Evolutionary conservation across 2,113 vertebrate genomes (phyloP), one percentile per base, ranked within the genome.

Genomic region (Ancistrus triradiatus): DNA sequence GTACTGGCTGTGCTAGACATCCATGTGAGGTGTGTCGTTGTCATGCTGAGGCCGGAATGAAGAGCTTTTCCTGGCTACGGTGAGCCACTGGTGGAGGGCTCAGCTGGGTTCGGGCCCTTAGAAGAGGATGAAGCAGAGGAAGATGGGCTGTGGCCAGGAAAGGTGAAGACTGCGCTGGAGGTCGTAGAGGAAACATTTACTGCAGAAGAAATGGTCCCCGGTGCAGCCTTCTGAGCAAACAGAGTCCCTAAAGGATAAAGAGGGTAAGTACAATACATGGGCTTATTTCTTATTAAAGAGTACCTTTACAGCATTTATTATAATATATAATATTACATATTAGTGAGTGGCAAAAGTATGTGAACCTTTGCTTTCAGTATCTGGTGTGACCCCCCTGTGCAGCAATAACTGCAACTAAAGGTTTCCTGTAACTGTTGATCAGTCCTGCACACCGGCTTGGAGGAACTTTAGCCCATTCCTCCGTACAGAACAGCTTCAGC

Each of bases 141-240:
- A 65, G 81, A 11, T 31, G 86, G 87, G 78, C 88, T 89, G 76
- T 80, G 85, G 83, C 75, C 84, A 67, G 83, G 83, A 66, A 87
- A 86, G 58, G 73, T 70, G 59, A 82, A 87, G 78, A 74, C 77
- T 3, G 74, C 40, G 68, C 80, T 82, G 65, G 84, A 68, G 57
- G 77, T 81, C 69, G 78, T 76, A 13, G 79, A 69, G 43, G 86
- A 73, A 18, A 59, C 78, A 17, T 80, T 74, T 15, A 63, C 44
- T 47, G 78, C 68, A 47, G 76, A 65, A 1, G 80, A 73, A 35
- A 75, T 40, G 1, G 76, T 49, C 11, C 58, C 82, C 1, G 65
- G 51, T 17, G 59, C 76, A 1, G 85, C 73, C 77, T 85, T 87
- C 80, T 90, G 88, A 35, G 88, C 88, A 68, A 88, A 89, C 61